phyloP scores from a whole-genome alignment of 2,113 vertebrate species.

The Chamaetylas fuelleborni region DNA sequence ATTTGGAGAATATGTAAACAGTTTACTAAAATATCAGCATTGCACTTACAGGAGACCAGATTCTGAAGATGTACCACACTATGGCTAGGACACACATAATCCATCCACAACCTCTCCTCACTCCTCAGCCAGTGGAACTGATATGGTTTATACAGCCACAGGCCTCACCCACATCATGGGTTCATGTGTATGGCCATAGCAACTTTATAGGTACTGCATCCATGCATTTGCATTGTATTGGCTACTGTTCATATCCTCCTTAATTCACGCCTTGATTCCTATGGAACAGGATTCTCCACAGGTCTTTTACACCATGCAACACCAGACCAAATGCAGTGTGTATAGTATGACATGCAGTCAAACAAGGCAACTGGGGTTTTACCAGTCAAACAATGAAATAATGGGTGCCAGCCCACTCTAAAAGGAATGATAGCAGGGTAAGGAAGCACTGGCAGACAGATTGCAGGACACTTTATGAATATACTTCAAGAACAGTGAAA shows the following conservation, averaged over 20 bases:
- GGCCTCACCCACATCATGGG: rapidly evolving
- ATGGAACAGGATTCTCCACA: not conserved
- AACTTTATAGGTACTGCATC: not conserved
- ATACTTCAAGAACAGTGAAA: not conserved
- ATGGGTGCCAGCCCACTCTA: not conserved
- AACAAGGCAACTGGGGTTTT: not conserved
- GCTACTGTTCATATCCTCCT: not conserved
- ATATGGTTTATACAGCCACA: not conserved
- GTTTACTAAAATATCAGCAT: not conserved
- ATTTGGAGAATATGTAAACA: not conserved
- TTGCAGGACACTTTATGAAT: not conserved
- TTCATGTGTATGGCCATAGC: not conserved
- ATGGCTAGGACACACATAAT: not conserved
- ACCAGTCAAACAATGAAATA: not conserved
- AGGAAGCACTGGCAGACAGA: not conserved
- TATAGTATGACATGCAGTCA: not conserved
- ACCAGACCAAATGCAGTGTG: not conserved
- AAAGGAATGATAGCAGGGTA: not conserved
- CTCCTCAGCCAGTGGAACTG: not conserved
- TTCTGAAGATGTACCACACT: not conserved
- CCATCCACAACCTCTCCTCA: not conserved
- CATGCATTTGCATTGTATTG: not conserved
- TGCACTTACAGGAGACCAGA: not conserved
- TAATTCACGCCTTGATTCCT: not conserved
- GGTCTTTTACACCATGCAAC: not conserved